Percentiles rank a stretch among this genome's conserved stretches.
phyloP scores from a whole-genome alignment of 1,140 invertebrate genomes.

The Drosophila baimaii region DNA sequence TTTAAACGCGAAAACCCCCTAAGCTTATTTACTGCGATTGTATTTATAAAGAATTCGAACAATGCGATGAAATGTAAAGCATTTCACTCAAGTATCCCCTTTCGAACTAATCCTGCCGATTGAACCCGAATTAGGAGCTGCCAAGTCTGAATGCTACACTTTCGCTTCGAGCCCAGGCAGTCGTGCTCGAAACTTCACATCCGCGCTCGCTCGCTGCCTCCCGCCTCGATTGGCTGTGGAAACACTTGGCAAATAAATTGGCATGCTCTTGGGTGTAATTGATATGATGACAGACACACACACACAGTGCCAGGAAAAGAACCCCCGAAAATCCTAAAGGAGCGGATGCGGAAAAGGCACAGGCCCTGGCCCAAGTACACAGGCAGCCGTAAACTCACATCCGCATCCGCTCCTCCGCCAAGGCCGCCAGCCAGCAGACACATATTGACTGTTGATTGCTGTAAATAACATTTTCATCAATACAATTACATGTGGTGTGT shows the following conservation, averaged over 20 bases:
- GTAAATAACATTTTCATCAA: slow-evolving; percentile 81
- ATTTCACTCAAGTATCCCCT: slow-evolving; percentile 6
- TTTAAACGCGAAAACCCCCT: neutral
- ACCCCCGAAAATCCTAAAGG: slow-evolving; percentile 19
- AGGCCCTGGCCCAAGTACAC: slow-evolving; percentile 8
- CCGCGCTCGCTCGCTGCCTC: slow-evolving; percentile 13
- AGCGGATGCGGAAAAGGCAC: slow-evolving; percentile 48
- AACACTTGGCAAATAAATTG: slow-evolving; percentile 70
- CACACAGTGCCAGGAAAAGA: slow-evolving; percentile 33
- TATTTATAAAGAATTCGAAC: slow-evolving; percentile 10
- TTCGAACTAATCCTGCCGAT: slow-evolving; percentile 5
- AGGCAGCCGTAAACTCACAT: slow-evolving; percentile 15
- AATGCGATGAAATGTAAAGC: slow-evolving; percentile 22
- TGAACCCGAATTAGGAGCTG: slow-evolving; percentile 2
- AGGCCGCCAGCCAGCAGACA: slow-evolving; percentile 27
- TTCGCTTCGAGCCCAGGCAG: slow-evolving; percentile 6
- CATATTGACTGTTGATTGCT: slow-evolving; percentile 64
- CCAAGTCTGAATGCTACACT: slow-evolving; percentile 9
- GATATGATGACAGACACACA: slow-evolving; percentile 59
- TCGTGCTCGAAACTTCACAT: slow-evolving; percentile 35
- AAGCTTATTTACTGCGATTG: slow-evolving; percentile 16
- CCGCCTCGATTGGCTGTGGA: slow-evolving; percentile 50
- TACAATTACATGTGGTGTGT: slow-evolving; percentile 62
- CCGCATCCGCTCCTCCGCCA: slow-evolving; percentile 17
- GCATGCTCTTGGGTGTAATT: slow-evolving; percentile 75